Evolutionary conservation across 2,113 vertebrate species (phyloP).

Genomic region (Peromyscus californicus): DNA sequence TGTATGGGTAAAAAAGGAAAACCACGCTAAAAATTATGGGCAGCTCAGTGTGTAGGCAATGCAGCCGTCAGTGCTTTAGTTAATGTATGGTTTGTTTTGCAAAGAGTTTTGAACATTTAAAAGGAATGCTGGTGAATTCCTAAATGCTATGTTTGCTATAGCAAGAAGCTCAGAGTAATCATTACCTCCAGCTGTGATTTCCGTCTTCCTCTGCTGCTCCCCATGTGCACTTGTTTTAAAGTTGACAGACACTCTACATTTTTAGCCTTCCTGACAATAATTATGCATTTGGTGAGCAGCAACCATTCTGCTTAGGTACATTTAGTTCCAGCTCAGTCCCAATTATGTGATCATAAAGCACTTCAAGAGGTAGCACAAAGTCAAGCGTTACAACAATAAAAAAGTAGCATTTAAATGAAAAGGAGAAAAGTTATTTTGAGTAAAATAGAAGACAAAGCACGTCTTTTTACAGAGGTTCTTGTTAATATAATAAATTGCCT

Average conservation of each 20-base stretch:
- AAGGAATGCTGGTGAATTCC: constrained; percentile 74
- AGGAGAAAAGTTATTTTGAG: constrained; percentile 16
- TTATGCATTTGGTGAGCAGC: constrained; percentile 67
- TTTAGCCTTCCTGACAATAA: constrained; percentile 75
- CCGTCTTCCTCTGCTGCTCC: not conserved
- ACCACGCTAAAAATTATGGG: constrained; percentile 16
- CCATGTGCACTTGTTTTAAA: constrained; percentile 53
- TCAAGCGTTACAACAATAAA: constrained; percentile 49
- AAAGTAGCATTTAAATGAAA: constrained; percentile 72
- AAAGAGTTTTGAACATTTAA: constrained; percentile 61
- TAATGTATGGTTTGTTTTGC: constrained; percentile 71
- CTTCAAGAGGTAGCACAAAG: constrained; percentile 60
- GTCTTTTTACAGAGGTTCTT: not conserved
- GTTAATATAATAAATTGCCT: constrained; percentile 5
- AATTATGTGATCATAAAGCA: constrained; percentile 60
- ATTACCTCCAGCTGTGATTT: constrained; percentile 73
- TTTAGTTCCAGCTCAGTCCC: constrained; percentile 69
- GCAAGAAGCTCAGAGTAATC: constrained; percentile 56
- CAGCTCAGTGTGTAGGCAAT: constrained; percentile 21
- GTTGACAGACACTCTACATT: constrained; percentile 66
- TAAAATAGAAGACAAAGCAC: constrained; percentile 30
- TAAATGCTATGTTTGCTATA: constrained; percentile 73
- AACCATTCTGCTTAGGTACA: constrained; percentile 60
- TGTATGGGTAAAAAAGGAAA: constrained; percentile 4
- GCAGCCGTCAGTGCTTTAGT: constrained; percentile 3